These are phyloP conservation scores for Murina feae DNA, from an alignment of 2,113 vertebrate genomes.

Conservation along the genomic window DNA sequence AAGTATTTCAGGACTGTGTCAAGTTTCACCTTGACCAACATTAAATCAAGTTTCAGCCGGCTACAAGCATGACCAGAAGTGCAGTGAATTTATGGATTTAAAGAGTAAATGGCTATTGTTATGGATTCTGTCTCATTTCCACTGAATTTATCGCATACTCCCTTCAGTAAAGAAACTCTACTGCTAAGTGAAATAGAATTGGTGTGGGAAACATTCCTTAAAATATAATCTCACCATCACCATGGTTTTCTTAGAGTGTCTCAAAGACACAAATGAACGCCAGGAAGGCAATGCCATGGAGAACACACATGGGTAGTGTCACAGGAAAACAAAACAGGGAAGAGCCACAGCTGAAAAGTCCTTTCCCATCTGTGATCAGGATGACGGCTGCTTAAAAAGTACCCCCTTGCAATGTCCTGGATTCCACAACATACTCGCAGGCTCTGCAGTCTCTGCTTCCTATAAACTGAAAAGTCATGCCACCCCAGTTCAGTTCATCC, in stretches of 20 bases:
- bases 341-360: neutral
- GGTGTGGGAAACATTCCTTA: neutral
- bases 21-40: slow-evolving; percentile 50
- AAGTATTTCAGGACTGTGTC: slow-evolving; percentile 47
- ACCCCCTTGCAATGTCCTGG: fast-evolving
- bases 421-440: neutral
- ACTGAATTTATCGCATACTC: slow-evolving; percentile 52
- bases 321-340: neutral
- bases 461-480: neutral
- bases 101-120: slow-evolving; percentile 36
- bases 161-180: neutral
- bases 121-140: slow-evolving; percentile 58
- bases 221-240: slow-evolving; percentile 31
- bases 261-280: slow-evolving; percentile 36
- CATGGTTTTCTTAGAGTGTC: neutral
- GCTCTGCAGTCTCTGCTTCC: neutral
- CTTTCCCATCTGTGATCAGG: neutral
- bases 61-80: slow-evolving; percentile 49
- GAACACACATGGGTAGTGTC: neutral
- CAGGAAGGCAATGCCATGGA: neutral
- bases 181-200: slow-evolving; percentile 6
- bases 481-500: neutral
- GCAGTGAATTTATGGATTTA: slow-evolving; percentile 43
- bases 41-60: slow-evolving; percentile 44
- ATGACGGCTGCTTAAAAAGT: neutral